A percentile compares a stretch with the other conserved stretches of the same genome.
Conservation (phyloP, 2,113 vertebrate species). For the Oenanthe melanoleuca region DNA sequence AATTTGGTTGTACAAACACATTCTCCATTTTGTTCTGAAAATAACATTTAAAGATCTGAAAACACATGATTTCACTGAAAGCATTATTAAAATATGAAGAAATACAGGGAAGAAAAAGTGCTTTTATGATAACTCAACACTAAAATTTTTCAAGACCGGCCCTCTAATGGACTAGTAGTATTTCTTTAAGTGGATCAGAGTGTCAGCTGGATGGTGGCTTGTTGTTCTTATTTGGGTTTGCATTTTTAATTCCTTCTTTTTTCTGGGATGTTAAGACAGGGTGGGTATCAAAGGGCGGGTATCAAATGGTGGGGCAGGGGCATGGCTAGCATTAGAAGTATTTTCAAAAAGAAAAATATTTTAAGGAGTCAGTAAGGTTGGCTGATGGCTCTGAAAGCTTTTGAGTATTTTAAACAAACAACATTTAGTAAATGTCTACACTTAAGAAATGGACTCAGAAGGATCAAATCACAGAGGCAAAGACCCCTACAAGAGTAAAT, state of each 20-base stretch:
- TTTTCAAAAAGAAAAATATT: neutral
- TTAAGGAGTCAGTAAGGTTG: neutral
- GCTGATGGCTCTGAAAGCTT: neutral
- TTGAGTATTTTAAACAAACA: neutral
- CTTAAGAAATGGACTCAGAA: neutral
- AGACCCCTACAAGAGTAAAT: neutral
- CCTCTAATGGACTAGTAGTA: neutral
- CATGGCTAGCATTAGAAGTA: neutral
- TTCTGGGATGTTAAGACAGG: accelerated
- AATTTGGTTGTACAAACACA: neutral
- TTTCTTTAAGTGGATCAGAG: neutral
- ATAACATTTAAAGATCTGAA: neutral
- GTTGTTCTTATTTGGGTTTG: neutral
- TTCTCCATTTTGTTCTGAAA: neutral
- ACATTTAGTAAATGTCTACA: neutral
- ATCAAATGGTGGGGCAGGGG: neutral
- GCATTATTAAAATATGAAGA: neutral
- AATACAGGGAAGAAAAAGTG: accelerated
- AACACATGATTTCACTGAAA: neutral
- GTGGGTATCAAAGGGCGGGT: neutral
- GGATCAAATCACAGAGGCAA: neutral
- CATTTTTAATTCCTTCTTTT: neutral
- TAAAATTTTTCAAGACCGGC: neutral
- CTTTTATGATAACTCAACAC: neutral
- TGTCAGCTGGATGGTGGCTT: neutral